Conservation (phyloP, 1,140 invertebrate genomes). For the Magallana angulata region DNA sequence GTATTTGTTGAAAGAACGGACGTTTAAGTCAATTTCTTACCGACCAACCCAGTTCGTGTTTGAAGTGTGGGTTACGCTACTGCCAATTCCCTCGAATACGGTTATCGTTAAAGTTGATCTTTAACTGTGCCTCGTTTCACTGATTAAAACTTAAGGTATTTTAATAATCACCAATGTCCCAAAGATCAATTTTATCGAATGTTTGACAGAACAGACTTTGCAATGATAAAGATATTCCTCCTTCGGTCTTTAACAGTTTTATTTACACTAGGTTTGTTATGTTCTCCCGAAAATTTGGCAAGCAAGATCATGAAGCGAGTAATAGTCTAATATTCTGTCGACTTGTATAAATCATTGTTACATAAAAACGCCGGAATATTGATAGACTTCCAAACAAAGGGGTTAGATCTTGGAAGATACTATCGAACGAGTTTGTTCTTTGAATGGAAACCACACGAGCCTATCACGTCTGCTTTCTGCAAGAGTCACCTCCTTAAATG, state of each 20-base stretch:
- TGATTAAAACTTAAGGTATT: conserved; percentile 38
- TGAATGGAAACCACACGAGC: conserved; percentile 11
- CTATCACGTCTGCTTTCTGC: background rate
- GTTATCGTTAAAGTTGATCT: background rate
- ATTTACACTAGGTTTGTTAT: background rate
- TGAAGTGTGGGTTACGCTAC: background rate
- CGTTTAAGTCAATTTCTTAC: background rate
- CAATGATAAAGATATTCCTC: background rate
- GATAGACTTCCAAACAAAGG: conserved; percentile 2
- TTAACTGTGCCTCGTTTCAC: conserved; percentile 14
- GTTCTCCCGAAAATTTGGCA: conserved; percentile 2
- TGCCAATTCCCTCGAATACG: background rate
- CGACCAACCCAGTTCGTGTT: background rate
- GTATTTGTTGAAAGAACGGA: background rate
- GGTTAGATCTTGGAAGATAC: background rate
- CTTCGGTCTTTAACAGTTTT: background rate
- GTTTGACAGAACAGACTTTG: background rate
- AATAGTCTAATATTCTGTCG: background rate
- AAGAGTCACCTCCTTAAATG: background rate
- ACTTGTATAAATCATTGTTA: conserved; percentile 16
- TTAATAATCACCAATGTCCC: background rate
- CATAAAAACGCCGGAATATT: conserved; percentile 1
- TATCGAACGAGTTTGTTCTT: background rate
- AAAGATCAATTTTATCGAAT: conserved; percentile 30
- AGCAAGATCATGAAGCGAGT: background rate